Percentiles rank a stretch among this genome's conserved stretches.
Conservation (phyloP, 1,140 invertebrate species). For the Nixonia krombeini region DNA sequence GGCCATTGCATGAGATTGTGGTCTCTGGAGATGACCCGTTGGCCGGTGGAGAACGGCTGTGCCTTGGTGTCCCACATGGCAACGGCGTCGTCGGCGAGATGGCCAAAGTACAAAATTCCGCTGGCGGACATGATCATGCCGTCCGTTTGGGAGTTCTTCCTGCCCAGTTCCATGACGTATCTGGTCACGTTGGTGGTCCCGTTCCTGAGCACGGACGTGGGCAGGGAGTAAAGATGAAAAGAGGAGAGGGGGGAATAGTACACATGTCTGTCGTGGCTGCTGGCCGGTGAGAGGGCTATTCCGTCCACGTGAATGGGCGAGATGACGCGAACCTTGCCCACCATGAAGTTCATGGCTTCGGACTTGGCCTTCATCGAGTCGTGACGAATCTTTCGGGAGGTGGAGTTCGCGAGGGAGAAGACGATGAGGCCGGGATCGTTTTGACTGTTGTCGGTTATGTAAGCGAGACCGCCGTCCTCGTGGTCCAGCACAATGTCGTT, state of each 20-base stretch:
- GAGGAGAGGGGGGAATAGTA: slow-evolving; percentile 79
- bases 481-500: slow-evolving; percentile 81
- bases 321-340: slow-evolving; percentile 73
- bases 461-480: slow-evolving; percentile 77
- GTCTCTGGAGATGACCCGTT: slow-evolving; percentile 77
- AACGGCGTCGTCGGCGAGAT: slow-evolving; percentile 77
- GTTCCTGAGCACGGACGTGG: slow-evolving; percentile 73
- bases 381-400: slow-evolving; percentile 79
- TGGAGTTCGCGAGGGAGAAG: slow-evolving; percentile 74
- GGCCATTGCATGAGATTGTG: slow-evolving; percentile 79
- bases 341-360: slow-evolving; percentile 73
- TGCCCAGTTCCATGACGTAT: slow-evolving; percentile 73
- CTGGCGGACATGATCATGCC: slow-evolving; percentile 80
- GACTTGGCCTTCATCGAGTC: slow-evolving; percentile 75
- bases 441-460: slow-evolving; percentile 78
- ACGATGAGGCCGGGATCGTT: slow-evolving; percentile 81
- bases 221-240: slow-evolving; percentile 76
- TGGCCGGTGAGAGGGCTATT: slow-evolving; percentile 77
- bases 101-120: slow-evolving; percentile 77
- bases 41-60: slow-evolving; percentile 64
- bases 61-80: slow-evolving; percentile 76
- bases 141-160: slow-evolving; percentile 77
- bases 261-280: slow-evolving; percentile 68
- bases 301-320: slow-evolving; percentile 75
- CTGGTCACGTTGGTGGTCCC: slow-evolving; percentile 55